Conservation (phyloP, 2,113 vertebrate genomes). For the Pterocles burchelli region DNA sequence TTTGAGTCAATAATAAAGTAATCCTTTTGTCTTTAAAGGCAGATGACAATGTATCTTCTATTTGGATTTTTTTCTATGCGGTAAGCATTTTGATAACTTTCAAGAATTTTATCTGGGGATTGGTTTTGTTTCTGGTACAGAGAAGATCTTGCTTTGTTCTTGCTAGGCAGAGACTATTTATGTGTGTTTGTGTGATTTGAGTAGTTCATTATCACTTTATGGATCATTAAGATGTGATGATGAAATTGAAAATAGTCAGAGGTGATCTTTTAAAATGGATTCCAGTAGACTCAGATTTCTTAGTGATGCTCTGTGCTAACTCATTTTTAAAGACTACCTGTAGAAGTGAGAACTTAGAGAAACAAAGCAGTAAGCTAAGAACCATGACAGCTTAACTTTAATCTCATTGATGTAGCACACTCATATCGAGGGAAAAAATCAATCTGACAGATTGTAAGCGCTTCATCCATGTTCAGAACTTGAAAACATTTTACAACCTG, state of each 20-base stretch:
- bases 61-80: background rate
- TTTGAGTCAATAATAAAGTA: background rate
- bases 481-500: slow-evolving; percentile 17
- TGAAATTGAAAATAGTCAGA: background rate
- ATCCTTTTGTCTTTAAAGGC: background rate
- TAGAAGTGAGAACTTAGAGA: background rate
- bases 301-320: background rate
- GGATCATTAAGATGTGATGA: background rate
- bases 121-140: background rate
- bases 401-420: background rate
- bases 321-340: slow-evolving; percentile 7
- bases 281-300: background rate
- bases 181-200: background rate
- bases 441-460: background rate
- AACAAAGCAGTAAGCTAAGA: slow-evolving; percentile 11
- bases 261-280: background rate
- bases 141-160: background rate
- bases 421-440: slow-evolving; percentile 13
- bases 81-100: background rate
- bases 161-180: background rate
- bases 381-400: background rate
- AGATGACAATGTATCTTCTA: background rate
- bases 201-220: background rate
- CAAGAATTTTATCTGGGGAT: background rate
- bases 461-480: background rate